phyloP scores from a whole-genome alignment of 2,888 invertebrate genomes.

The Eutolmus rufibarbis region DNA sequence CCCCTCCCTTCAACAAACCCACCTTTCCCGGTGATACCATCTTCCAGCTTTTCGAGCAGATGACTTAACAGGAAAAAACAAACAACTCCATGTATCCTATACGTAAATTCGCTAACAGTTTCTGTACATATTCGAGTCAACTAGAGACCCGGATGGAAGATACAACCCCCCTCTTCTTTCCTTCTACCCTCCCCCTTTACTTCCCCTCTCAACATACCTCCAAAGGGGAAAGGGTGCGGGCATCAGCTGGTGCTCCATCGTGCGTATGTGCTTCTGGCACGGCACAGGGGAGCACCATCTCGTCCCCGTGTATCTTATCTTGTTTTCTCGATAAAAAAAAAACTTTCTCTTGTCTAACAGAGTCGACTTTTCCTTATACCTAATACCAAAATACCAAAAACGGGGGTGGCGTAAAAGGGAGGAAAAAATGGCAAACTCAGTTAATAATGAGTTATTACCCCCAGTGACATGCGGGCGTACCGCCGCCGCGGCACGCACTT shows the following conservation, averaged over 20 bases:
- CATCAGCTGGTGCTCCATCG: neutral
- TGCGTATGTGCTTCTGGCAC: neutral
- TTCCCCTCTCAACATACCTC: too few relatives aligned
- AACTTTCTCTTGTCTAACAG: slow-evolving; percentile 14
- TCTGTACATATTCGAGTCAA: neutral
- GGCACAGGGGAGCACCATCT: neutral
- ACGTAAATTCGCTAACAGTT: slow-evolving; percentile 12
- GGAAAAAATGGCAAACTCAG: neutral
- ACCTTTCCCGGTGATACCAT: neutral
- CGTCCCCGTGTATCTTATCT: neutral
- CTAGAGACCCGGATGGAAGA: neutral
- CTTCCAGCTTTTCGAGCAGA: neutral
- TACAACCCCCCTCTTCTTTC: too few relatives aligned
- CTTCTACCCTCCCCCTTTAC: neutral
- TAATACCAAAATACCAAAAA: neutral
- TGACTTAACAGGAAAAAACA: slow-evolving; percentile 6
- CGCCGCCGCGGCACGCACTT: neutral
- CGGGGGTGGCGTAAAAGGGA: neutral
- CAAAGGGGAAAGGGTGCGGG: neutral
- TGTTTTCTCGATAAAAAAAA: neutral
- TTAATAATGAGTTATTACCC: slow-evolving; percentile 37
- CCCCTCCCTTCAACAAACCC: neutral
- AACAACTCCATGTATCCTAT: slow-evolving; percentile 9
- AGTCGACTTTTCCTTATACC: neutral
- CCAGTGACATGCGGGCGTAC: neutral